Percentiles rank a stretch among this genome's conserved stretches.
phyloP scores from a whole-genome alignment of 2,888 invertebrate genomes.

The Cantharis nigra region DNA sequence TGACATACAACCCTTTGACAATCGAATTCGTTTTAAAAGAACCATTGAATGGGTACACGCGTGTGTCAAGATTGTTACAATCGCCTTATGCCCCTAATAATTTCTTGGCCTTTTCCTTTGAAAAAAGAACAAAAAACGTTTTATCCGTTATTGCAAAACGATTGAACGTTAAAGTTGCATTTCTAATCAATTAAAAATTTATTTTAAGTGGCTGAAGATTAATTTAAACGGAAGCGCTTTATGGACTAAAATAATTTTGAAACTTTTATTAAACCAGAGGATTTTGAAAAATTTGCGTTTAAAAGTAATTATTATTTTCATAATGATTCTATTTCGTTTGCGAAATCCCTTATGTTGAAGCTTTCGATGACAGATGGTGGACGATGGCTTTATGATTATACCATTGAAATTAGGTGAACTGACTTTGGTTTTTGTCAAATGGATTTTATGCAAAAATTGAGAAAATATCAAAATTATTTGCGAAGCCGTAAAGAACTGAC shows the following conservation, averaged over 20 bases:
- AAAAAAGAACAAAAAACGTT: constrained; percentile 4
- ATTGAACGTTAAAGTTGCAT: neutral
- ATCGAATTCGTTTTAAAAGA: constrained; percentile 43
- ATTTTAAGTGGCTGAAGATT: neutral
- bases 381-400: neutral
- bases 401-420: neutral
- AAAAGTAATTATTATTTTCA: neutral
- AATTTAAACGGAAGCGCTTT: neutral
- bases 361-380: neutral
- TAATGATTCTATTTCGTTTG: neutral
- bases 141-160: neutral
- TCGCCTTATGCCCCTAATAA: constrained; percentile 22
- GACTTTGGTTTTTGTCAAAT: neutral
- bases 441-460: neutral
- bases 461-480: no score
- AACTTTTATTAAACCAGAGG: neutral
- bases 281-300: neutral
- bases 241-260: neutral
- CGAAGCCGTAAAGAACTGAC: no score
- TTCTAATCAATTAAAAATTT: neutral
- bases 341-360: neutral
- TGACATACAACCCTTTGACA: constrained; percentile 49
- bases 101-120: constrained; percentile 12
- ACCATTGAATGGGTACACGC: constrained; percentile 42
- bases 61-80: constrained; percentile 34